phyloP scores from a whole-genome alignment of 2,113 vertebrate species.

The Ammospiza caudacuta region DNA sequence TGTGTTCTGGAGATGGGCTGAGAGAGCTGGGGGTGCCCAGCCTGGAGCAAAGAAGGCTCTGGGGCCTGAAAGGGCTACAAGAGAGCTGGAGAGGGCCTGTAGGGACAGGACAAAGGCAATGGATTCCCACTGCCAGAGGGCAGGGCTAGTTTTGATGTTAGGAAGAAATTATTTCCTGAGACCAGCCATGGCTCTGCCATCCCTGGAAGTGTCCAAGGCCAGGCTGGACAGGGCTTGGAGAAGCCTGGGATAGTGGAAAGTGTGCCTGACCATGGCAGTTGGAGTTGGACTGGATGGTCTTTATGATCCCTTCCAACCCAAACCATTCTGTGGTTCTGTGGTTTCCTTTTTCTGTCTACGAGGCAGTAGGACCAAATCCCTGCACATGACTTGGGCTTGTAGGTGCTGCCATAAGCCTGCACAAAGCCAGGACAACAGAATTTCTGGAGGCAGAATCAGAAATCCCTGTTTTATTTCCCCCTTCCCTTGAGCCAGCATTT shows the following conservation, averaged over 20 bases:
- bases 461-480: neutral
- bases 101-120: neutral
- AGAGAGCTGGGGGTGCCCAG: neutral
- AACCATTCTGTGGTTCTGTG: neutral
- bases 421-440: neutral
- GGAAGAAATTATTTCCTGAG: neutral
- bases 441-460: neutral
- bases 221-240: accelerated
- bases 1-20: neutral
- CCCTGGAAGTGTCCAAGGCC: neutral
- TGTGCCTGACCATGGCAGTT: neutral
- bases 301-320: neutral
- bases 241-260: accelerated
- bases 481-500: neutral
- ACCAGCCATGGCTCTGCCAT: neutral
- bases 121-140: neutral
- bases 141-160: neutral
- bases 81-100: neutral
- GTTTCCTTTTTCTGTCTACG: neutral
- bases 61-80: neutral
- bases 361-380: neutral
- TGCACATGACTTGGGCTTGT: neutral
- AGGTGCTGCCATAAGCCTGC: neutral
- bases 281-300: no score
- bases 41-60: neutral